Conservation (phyloP, 2,888 invertebrate species). For the Lasius fuliginosus region DNA sequence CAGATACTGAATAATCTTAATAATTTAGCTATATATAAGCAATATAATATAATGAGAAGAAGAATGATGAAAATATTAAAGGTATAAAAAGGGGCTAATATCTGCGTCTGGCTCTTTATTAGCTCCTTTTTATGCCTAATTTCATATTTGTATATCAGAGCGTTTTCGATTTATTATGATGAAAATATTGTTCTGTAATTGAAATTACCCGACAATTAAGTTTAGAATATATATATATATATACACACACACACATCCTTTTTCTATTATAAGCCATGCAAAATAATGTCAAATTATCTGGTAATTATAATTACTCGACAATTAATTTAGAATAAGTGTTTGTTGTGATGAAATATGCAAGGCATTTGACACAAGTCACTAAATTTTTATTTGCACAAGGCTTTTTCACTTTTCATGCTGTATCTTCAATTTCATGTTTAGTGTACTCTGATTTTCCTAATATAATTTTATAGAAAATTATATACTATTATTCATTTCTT, state of each 20-base stretch:
- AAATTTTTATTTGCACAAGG: neutral
- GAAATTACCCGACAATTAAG: neutral
- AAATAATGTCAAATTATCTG: neutral
- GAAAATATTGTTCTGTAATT: neutral
- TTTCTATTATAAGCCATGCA: neutral
- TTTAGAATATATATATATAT: neutral
- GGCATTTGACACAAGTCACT: neutral
- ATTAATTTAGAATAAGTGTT: constrained; percentile 12
- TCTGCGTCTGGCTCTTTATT: too few species aligned
- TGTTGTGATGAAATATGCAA: neutral
- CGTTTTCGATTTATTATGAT: neutral
- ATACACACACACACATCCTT: too few species aligned
- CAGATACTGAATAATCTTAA: constrained; percentile 83
- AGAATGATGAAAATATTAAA: neutral
- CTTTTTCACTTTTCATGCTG: neutral
- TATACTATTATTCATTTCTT: neutral
- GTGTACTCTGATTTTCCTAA: neutral
- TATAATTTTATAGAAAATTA: neutral
- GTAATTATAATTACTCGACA: neutral
- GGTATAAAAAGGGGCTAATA: too few species aligned
- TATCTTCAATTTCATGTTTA: neutral
- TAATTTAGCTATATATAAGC: constrained; percentile 51
- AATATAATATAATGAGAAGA: neutral
- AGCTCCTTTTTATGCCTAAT: too few species aligned
- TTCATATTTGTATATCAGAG: too few species aligned